Base-by-base conservation (phyloP, 2,113 vertebrate genomes). In the Noctilio leporinus region DNA sequence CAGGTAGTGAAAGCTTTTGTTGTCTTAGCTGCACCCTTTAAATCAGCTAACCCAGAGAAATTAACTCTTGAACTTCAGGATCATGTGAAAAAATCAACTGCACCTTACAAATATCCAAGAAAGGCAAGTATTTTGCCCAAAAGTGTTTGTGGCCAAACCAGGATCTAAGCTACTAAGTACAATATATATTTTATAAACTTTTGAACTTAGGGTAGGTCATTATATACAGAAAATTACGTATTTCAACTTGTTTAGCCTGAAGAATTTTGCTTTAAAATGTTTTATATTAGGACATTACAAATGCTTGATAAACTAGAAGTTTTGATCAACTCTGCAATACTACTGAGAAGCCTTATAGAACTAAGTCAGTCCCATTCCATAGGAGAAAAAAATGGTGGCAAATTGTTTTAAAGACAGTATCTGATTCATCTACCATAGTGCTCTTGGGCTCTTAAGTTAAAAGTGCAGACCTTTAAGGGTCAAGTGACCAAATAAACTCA, bases 1-100 rank as follows among this genome's bases (percentile, higher is more conserved):
- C 93, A 99, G 99, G 98, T 99, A 0, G 99, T 99, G 89, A 99
- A 99, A 97, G 99, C 99, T 1, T 99, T 99, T 97, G 95, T 99
- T 26, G 98, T 99, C 57, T 97, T 99, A 81, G 98, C 98, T 53
- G 93, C 97, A 1, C 19, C 88, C 4, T 99, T 98, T 95, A 96
- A 97, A 88, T 97, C 94, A 30, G 88, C 89, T 15, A 96, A 99
- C 86, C 96, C 94, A 70, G 92, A 98, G 38, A 97, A 97, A 78
- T 97, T 99, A 96, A 86, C 91, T 10, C 11, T 20, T 80, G 98
- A 99, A 76, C 97, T 99, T 96, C 99, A 99, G 95, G 97, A 98
- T 7, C 98, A 99, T 53, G 99, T 99, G 88, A 99, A 99, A 98
- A 98, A 98, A 93, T 97, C 97, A 45, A 99, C 99, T 26, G 99